Base-by-base conservation (phyloP, 2,113 vertebrate species). In the Paralichthys olivaceus region DNA sequence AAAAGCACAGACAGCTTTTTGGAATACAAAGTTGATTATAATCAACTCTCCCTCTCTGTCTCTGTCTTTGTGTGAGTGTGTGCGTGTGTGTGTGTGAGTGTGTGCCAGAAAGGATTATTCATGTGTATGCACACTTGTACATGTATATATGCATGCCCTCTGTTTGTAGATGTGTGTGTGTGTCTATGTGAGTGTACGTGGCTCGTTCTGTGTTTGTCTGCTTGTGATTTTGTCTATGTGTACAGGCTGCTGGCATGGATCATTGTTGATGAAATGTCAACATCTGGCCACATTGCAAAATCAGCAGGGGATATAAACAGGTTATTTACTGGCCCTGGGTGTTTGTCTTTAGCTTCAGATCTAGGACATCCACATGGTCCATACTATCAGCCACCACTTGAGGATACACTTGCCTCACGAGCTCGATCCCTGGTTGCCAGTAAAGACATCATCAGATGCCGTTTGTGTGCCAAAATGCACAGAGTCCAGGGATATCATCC, bases 251-350 rank as follows among this genome's bases (percentile, higher is more conserved):
- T 85, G 80, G 69, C 63, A 72, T 5, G 2, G 7, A 68, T 56
- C 65, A 32, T 59, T 85, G 81, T 65, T 77, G 71, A 75, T 64
- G 65, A 90, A 60, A 90, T 80, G 75, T 82, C 70, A 89, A 82
- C 87, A 91, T 90, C 83, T 90, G 83, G 66, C 61, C 12, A 5
- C 2, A 56, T 79, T 87, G 53, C 75, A 80, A 67, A 83, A 83
- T 65, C 83, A 75, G 75, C 56, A 47, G 71, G 76, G 40, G 73
- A 84, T 40, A 45, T 65, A 86, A 87, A 82, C 77, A 77, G 68
- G 75, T 86, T 88, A 83, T 89, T 90, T 80, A 88, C 43, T 61
- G 58, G 28, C 32, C 37, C 60, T 45, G 55, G 57, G 43, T 79
- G 61, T 77, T 74, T 86, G 81, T 72, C 69, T 81, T 77, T 34